phyloP scores from a whole-genome alignment of 1,140 invertebrate species.

The Varroa destructor region DNA sequence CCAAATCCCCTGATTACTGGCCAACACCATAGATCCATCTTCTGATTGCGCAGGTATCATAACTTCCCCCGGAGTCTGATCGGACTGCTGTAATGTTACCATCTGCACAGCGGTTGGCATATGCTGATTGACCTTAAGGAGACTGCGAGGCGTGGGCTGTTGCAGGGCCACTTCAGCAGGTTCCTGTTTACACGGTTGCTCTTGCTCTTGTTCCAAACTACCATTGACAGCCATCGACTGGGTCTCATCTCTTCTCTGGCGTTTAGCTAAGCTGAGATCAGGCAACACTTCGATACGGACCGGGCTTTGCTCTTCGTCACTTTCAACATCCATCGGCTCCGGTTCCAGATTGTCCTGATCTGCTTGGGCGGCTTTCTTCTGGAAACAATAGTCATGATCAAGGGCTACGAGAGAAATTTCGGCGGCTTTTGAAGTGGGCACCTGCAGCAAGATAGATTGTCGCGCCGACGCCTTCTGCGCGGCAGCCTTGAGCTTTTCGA shows the following conservation, averaged over 20 bases:
- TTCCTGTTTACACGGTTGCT: neutral
- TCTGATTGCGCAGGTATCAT: too few species aligned
- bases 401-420: neutral
- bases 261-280: neutral
- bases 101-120: too few species aligned
- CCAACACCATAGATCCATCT: too few species aligned
- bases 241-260: neutral
- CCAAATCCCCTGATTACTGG: too few species aligned
- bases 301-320: neutral
- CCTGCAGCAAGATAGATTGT: neutral
- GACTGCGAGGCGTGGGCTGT: neutral
- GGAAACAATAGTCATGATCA: slow-evolving; percentile 19
- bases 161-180: neutral
- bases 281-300: slow-evolving; percentile 14
- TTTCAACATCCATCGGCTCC: slow-evolving; percentile 21
- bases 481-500: slow-evolving; percentile 12
- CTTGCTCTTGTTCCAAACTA: neutral
- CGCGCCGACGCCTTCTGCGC: neutral
- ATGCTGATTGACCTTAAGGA: neutral
- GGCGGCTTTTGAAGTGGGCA: neutral
- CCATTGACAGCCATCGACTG: neutral
- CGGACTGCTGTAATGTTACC: too few species aligned
- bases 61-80: too few species aligned
- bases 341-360: slow-evolving; percentile 6
- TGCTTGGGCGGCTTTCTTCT: neutral